A percentile compares a stretch with the other conserved stretches of the same genome.
phyloP scores from a whole-genome alignment of 2,113 vertebrate genomes.

The Eptesicus fuscus region DNA sequence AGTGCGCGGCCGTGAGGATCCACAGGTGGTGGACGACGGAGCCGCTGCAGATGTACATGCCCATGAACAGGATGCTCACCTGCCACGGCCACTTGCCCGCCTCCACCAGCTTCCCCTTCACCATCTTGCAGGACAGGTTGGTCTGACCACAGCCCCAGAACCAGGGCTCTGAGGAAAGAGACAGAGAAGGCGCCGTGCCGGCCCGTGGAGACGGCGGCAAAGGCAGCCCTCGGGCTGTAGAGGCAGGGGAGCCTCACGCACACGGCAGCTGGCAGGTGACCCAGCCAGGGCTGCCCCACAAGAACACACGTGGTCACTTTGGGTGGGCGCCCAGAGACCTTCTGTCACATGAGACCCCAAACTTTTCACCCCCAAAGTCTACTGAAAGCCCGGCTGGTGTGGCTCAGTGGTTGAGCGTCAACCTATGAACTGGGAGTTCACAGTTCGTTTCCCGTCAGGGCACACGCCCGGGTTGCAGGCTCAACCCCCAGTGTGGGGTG shows the following conservation, averaged over 20 bases:
- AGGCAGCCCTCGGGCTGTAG: neutral
- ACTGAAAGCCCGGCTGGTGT: neutral
- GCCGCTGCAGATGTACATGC: conserved; percentile 45
- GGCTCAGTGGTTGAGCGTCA: too few species aligned
- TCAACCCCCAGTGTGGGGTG: too few species aligned
- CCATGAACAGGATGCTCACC: conserved; percentile 59
- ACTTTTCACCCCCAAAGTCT: neutral
- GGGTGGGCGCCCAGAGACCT: neutral
- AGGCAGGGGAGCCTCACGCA: neutral
- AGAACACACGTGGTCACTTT: neutral
- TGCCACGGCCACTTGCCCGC: conserved; percentile 74
- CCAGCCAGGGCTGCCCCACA: neutral
- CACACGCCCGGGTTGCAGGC: too few species aligned
- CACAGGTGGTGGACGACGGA: conserved; percentile 68
- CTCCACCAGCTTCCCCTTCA: conserved; percentile 52
- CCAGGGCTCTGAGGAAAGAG: conserved; percentile 27
- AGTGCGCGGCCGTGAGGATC: conserved; percentile 73
- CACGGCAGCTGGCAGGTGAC: neutral
- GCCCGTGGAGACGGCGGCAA: neutral
- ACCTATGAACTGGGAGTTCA: too few species aligned
- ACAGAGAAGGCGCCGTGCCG: neutral
- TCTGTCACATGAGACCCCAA: too few species aligned
- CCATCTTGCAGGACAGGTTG: conserved; percentile 36
- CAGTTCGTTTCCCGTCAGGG: too few species aligned
- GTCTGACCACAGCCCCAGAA: conserved; percentile 30